Conservation (phyloP, 92 coral and sea anemone species). For the Nematostella vectensis region DNA sequence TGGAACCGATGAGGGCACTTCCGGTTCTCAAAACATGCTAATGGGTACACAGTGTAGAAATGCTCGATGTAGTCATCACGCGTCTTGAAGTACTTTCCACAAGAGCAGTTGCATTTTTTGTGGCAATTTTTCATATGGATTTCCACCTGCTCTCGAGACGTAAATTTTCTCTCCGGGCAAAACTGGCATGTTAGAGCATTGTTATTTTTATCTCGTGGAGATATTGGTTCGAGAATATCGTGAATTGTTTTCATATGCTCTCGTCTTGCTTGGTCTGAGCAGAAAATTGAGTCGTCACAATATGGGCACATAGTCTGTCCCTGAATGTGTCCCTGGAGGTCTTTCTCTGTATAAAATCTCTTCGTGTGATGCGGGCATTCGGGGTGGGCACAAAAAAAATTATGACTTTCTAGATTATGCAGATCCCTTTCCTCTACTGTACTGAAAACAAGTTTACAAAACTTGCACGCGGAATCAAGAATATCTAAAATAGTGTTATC, state of each 20-base stretch:
- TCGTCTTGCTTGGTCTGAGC: slow-evolving; percentile 38
- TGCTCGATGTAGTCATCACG: slow-evolving; percentile 79
- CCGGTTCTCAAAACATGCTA: slow-evolving; percentile 91
- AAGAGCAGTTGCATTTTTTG: slow-evolving; percentile 97
- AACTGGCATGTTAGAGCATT: slow-evolving; percentile 47
- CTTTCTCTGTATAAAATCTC: slow-evolving; percentile 55
- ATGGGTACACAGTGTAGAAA: slow-evolving; percentile 81
- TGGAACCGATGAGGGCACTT: slow-evolving; percentile 95
- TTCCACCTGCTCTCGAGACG: slow-evolving; percentile 67
- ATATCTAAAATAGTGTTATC: slow-evolving; percentile 51
- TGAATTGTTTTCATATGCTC: slow-evolving; percentile 57
- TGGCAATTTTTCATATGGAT: slow-evolving; percentile 92
- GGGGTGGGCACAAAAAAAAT: slow-evolving; percentile 65
- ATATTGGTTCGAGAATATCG: slow-evolving; percentile 7
- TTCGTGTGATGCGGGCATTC: slow-evolving; percentile 37
- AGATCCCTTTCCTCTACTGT: slow-evolving; percentile 26
- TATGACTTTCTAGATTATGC: slow-evolving; percentile 47
- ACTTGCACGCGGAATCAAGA: slow-evolving; percentile 48
- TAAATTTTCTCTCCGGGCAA: slow-evolving; percentile 75
- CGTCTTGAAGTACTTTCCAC: slow-evolving; percentile 72
- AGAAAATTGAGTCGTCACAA: slow-evolving; percentile 52
- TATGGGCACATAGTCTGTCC: slow-evolving; percentile 48
- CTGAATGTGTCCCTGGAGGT: slow-evolving; percentile 40
- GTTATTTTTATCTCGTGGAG: slow-evolving; percentile 16
- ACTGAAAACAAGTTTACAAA: slow-evolving; percentile 66